Conservation (phyloP, 2,888 invertebrate genomes). For the Ectemnius cavifrons region DNA sequence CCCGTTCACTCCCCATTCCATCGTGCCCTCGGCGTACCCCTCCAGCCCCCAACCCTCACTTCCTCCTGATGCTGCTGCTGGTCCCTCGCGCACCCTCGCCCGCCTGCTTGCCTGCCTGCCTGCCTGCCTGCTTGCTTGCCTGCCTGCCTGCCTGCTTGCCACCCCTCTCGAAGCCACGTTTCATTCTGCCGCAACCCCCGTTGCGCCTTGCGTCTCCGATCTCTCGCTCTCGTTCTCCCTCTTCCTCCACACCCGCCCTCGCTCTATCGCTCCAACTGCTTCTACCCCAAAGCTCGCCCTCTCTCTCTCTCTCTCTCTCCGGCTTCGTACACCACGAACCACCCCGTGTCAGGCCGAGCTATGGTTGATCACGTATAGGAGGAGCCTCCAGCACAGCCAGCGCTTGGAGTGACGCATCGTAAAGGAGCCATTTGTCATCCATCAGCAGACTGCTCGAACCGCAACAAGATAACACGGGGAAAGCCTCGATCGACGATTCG, state of each 20-base stretch:
- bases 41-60: conserved; percentile 78
- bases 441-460: conserved; percentile 68
- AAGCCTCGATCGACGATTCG: conserved; percentile 56
- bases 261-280: conserved; percentile 69
- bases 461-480: conserved; percentile 60
- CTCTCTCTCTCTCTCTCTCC: conserved; percentile 76
- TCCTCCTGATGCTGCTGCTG: conserved; percentile 25
- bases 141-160: conserved; percentile 78
- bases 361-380: conserved; percentile 76
- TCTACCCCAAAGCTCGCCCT: conserved; percentile 73
- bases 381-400: conserved; percentile 68
- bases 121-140: conserved; percentile 70
- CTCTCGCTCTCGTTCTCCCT: conserved; percentile 76
- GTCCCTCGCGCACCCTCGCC: conserved; percentile 69
- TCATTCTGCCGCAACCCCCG: conserved; percentile 78
- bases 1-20: conserved; percentile 71
- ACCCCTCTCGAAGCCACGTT: conserved; percentile 52
- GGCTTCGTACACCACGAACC: conserved; percentile 38
- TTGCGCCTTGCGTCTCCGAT: conserved; percentile 77
- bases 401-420: conserved; percentile 80
- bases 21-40: conserved; percentile 72
- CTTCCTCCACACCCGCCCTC: conserved; percentile 80
- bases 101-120: conserved; percentile 76
- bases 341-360: conserved; percentile 61
- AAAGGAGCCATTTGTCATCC: conserved; percentile 79